phyloP scores from a whole-genome alignment of 2,888 invertebrate species.

The Drosophila nr. fundita region DNA sequence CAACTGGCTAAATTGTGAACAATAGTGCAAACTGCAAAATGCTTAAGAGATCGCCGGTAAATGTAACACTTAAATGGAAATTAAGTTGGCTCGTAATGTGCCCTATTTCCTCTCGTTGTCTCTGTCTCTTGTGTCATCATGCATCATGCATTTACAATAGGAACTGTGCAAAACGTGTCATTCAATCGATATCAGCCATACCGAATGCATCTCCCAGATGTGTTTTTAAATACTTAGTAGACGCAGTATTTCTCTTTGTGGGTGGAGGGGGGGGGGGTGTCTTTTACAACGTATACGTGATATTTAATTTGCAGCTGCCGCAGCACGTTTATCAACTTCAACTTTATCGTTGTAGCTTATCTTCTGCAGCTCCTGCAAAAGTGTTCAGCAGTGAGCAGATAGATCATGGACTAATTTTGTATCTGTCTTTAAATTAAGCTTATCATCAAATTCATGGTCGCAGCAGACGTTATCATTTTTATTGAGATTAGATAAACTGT shows the following conservation, averaged over 20 bases:
- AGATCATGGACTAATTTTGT: conserved; percentile 54
- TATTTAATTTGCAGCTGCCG: conserved; percentile 12
- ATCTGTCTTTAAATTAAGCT: conserved; percentile 26
- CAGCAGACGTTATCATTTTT: conserved; percentile 34
- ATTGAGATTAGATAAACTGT: conserved; percentile 56
- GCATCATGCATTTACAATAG: conserved; percentile 49
- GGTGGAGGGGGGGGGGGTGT: not conserved
- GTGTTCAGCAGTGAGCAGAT: conserved; percentile 5
- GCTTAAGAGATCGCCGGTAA: not conserved
- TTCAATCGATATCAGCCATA: conserved; percentile 55
- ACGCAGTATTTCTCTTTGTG: not conserved
- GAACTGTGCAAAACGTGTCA: conserved; percentile 43
- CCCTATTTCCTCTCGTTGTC: not conserved
- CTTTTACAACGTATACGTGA: not conserved
- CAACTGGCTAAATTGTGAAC: not conserved
- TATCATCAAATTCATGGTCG: conserved; percentile 45
- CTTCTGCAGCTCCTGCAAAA: conserved; percentile 7
- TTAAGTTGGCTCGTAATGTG: not conserved
- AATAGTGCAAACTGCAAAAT: not conserved
- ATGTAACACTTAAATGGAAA: not conserved
- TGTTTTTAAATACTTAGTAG: conserved; percentile 51
- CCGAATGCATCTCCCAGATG: conserved; percentile 22
- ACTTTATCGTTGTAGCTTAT: conserved; percentile 13
- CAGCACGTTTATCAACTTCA: conserved; percentile 29
- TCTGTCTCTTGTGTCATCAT: conserved; percentile 23